Conservation (phyloP, 2,113 vertebrate species). For the Ictalurus furcatus region DNA sequence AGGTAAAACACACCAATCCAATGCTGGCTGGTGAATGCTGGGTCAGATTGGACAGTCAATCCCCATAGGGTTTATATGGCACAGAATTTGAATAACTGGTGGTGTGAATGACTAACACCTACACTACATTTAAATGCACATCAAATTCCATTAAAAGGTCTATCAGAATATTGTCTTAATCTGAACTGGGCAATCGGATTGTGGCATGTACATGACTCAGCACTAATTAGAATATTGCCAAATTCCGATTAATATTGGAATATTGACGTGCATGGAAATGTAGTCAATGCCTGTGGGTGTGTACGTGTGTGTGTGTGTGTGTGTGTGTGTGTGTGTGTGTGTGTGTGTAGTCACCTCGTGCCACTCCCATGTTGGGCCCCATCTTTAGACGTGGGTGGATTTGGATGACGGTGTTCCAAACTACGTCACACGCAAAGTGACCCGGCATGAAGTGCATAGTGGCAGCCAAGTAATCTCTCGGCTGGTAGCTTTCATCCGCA, state of each 20-base stretch:
- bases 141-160: too few relatives aligned
- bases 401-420: constrained; percentile 95
- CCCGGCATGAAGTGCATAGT: constrained; percentile 98
- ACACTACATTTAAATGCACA: too few relatives aligned
- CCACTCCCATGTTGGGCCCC: constrained; percentile 95
- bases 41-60: neutral
- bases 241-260: too few relatives aligned
- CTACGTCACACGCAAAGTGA: constrained; percentile 92
- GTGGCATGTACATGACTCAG: too few relatives aligned
- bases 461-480: constrained; percentile 92
- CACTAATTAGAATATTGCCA: too few relatives aligned
- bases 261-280: too few relatives aligned
- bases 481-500: constrained; percentile 90
- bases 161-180: too few relatives aligned
- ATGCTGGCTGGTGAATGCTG: too few relatives aligned
- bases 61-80: neutral
- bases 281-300: constrained; percentile 35
- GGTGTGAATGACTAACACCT: neutral
- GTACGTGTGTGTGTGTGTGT: constrained; percentile 44
- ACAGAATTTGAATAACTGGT: neutral
- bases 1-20: too few relatives aligned
- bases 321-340: neutral
- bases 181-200: too few relatives aligned
- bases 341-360: constrained; percentile 76
- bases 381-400: constrained; percentile 97